Percentiles rank a stretch among this genome's conserved stretches.
Conservation (phyloP, 1,140 invertebrate species). For the Procambarus virginalis region DNA sequence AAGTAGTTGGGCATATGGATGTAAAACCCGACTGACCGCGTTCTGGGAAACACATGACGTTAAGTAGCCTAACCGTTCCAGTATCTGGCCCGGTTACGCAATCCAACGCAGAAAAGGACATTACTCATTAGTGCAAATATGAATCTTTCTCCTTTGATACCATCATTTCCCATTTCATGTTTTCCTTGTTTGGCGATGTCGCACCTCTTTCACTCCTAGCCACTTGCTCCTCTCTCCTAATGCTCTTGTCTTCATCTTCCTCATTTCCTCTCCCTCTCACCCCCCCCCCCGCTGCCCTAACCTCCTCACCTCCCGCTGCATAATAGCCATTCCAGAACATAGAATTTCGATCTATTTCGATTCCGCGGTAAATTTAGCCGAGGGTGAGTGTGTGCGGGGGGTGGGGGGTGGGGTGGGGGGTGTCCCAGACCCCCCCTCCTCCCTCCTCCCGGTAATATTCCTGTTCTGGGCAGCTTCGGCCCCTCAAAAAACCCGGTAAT, state of each 20-base stretch:
- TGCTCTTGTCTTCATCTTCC: not conserved
- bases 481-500: constrained; percentile 59
- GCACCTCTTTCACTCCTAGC: constrained; percentile 26
- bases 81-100: too few species aligned
- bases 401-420: constrained; percentile 33
- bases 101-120: too few species aligned
- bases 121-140: too few species aligned
- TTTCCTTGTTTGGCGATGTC: not conserved
- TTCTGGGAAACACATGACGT: too few species aligned
- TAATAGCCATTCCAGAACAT: constrained; percentile 56
- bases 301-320: constrained; percentile 21
- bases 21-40: too few species aligned
- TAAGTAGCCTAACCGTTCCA: too few species aligned
- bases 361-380: constrained; percentile 31
- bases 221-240: not conserved
- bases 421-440: not conserved
- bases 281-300: not conserved
- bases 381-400: not conserved
- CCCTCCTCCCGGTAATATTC: constrained; percentile 28
- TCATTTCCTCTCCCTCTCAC: not conserved
- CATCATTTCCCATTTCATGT: not conserved
- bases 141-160: not conserved
- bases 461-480: constrained; percentile 37
- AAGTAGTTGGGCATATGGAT: too few species aligned
- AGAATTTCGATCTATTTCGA: constrained; percentile 61